Evolutionary conservation across 2,113 vertebrate genomes (phyloP).

Genomic region (Sialia sialis): DNA sequence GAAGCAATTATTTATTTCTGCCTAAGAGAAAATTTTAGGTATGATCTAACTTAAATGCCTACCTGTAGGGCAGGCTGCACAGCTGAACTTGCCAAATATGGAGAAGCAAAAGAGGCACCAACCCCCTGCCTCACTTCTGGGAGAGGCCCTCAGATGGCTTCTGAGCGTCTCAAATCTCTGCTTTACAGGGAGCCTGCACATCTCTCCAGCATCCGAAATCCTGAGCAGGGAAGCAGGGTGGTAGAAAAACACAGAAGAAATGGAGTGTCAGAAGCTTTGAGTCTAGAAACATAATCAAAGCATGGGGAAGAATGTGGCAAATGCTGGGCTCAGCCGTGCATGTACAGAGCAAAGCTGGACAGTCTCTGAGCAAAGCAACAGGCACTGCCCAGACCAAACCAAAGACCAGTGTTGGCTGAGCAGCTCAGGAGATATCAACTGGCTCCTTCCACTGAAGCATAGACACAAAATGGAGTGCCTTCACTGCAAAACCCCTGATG

Average conservation of each 20-base stretch:
- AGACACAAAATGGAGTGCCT: background rate
- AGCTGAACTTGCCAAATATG: background rate
- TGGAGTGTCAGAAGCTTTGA: background rate
- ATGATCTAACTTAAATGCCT: background rate
- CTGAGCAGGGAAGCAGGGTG: background rate
- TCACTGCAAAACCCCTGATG: background rate
- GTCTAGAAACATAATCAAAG: background rate
- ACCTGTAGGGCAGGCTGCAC: background rate
- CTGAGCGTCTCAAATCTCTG: background rate
- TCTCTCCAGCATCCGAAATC: background rate
- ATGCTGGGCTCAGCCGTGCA: background rate
- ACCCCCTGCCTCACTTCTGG: background rate
- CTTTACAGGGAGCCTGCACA: background rate
- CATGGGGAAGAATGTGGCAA: background rate
- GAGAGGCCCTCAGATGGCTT: background rate
- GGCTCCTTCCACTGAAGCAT: background rate
- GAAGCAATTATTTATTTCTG: background rate
- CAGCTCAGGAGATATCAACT: background rate
- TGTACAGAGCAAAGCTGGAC: background rate
- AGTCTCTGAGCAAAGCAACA: background rate
- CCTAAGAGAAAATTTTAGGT: background rate
- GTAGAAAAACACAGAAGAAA: background rate
- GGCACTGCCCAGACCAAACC: rapidly evolving
- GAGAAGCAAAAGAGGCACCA: background rate
- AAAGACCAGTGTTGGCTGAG: background rate